Conservation (phyloP, 1,140 invertebrate species). For the Bathynomus jamesi region DNA sequence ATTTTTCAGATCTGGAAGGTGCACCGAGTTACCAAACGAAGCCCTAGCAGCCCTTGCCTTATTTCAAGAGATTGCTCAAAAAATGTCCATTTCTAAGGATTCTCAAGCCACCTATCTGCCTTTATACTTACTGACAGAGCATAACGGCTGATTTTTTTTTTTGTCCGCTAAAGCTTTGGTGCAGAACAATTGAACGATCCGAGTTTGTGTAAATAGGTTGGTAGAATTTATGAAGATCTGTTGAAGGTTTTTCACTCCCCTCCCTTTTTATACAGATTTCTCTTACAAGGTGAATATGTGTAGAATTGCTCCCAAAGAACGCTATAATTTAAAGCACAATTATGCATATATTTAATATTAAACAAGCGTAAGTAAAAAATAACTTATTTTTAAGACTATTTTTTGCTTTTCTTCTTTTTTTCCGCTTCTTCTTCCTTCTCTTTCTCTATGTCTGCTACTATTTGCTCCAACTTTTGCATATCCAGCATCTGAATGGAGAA, state of each 20-base stretch:
- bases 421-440: constrained; percentile 97
- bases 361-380: too few species aligned
- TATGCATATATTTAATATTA: too few species aligned
- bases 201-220: too few species aligned
- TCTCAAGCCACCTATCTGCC: constrained; percentile 20
- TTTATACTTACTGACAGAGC: constrained; percentile 14
- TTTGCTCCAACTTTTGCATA: constrained; percentile 78
- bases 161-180: too few species aligned
- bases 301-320: too few species aligned
- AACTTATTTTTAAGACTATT: constrained; percentile 42
- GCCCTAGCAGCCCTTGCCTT: constrained; percentile 14
- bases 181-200: too few species aligned
- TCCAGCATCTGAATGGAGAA: constrained; percentile 65
- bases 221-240: too few species aligned
- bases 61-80: constrained; percentile 19
- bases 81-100: constrained; percentile 21
- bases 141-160: constrained; percentile 14
- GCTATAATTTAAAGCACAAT: too few species aligned
- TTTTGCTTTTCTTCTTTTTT: constrained; percentile 88
- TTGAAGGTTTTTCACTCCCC: too few species aligned
- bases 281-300: too few species aligned
- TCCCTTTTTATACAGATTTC: too few species aligned
- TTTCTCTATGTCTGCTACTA: constrained; percentile 90
- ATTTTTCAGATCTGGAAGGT: constrained; percentile 10
- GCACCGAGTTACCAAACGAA: constrained; percentile 20